phyloP scores from a whole-genome alignment of 1,140 invertebrate species.

The Popillia japonica region DNA sequence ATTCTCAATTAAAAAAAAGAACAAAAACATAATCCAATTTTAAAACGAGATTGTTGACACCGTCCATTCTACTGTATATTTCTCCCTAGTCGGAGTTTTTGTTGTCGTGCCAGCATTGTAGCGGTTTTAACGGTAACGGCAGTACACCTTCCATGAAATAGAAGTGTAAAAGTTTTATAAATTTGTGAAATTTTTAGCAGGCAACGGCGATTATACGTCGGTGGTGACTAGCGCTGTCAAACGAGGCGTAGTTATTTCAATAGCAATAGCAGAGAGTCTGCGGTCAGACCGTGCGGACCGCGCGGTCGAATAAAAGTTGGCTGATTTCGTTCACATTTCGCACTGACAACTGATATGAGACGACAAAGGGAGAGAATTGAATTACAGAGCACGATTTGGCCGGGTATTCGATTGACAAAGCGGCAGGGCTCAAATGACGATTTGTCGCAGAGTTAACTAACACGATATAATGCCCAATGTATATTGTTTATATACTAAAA shows the following conservation, averaged over 20 bases:
- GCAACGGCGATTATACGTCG: slow-evolving; percentile 1
- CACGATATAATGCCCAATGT: not conserved
- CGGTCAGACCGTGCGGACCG: slow-evolving; percentile 42
- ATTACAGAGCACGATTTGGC: slow-evolving; percentile 44
- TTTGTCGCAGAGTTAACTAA: slow-evolving; percentile 43
- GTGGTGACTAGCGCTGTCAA: slow-evolving; percentile 1
- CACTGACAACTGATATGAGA: slow-evolving; percentile 46
- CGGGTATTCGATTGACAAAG: slow-evolving; percentile 43
- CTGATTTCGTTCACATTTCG: slow-evolving; percentile 49
- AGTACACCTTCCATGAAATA: slow-evolving; percentile 14
- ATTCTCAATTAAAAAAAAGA: not conserved
- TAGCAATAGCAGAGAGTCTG: slow-evolving; percentile 36
- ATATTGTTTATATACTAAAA: not conserved
- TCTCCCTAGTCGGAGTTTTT: not conserved
- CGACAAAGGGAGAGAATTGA: slow-evolving; percentile 46
- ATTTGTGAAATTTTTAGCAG: slow-evolving; percentile 17
- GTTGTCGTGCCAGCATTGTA: not conserved
- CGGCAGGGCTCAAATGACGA: slow-evolving; percentile 40
- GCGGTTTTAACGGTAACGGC: not conserved
- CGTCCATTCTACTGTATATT: not conserved
- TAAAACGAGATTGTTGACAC: not conserved
- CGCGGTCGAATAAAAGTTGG: slow-evolving; percentile 44
- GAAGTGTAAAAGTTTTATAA: slow-evolving; percentile 18
- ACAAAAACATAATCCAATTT: not conserved
- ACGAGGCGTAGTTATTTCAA: slow-evolving; percentile 25